Evolutionary conservation across 2,797 vertebrate genomes (phyloP).

Genomic region (Danio kyathit): DNA sequence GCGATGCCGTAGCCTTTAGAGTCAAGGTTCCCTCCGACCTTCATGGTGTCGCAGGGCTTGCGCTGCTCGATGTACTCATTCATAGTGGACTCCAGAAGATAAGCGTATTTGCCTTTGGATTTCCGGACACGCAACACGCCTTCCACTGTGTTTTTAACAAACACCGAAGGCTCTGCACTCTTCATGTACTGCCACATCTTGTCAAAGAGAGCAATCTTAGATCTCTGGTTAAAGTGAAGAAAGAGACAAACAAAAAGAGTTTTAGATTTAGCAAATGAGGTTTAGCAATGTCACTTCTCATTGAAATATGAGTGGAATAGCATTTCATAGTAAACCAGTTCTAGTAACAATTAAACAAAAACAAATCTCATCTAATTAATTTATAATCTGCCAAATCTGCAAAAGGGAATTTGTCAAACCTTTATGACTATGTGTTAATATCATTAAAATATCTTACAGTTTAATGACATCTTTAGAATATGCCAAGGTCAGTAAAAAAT

Average conservation of each 20-base stretch:
- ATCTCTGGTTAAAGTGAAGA: slow-evolving; percentile 81
- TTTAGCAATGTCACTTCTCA: not conserved
- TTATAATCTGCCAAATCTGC: too few species aligned
- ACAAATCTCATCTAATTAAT: too few species aligned
- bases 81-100: slow-evolving; percentile 98
- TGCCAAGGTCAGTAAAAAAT: too few species aligned
- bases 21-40: slow-evolving; percentile 98
- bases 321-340: too few species aligned
- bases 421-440: too few species aligned
- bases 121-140: slow-evolving; percentile 94
- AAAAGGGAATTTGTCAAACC: too few species aligned
- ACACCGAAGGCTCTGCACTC: slow-evolving; percentile 94
- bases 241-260: not conserved
- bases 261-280: slow-evolving; percentile 32
- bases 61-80: slow-evolving; percentile 98
- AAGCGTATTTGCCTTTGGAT: slow-evolving; percentile 98
- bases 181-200: slow-evolving; percentile 99
- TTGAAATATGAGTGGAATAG: not conserved
- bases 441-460: too few species aligned
- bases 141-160: slow-evolving; percentile 97
- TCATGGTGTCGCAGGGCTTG: slow-evolving; percentile 99
- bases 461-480: too few species aligned
- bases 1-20: slow-evolving; percentile 99
- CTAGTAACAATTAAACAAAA: too few species aligned
- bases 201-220: slow-evolving; percentile 98